Evolutionary conservation across 92 coral and sea anemone genomes (phyloP), one percentile per base, ranked within the genome.

Genomic region (Paragorgia papillata): DNA sequence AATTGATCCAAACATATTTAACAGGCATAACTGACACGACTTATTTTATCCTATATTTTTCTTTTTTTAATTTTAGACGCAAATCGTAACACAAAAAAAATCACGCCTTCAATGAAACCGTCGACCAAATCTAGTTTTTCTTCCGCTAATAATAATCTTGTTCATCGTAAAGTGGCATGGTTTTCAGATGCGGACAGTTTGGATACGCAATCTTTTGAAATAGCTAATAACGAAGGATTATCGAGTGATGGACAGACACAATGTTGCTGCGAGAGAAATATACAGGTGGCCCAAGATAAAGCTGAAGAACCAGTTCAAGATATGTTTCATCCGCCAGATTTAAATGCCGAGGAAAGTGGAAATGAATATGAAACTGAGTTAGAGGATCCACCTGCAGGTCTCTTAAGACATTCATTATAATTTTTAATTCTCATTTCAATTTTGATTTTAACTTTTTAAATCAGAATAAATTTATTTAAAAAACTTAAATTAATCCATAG

Each of bases 331-430:
- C 54, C 74, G 15, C 74, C 57, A 12, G 51, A 43, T 7, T 24
- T 67, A 26, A 19, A 5, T 26, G 31, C 21, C 24, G 74, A 67
- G 3, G 74, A 67, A 3, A 67, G 74, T 27, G 74, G 39, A 9
- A 67, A 55, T 28, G 97, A 93, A 34, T 93, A 87, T 80, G 97
- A 93, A 18, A 93, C 97, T 22, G 97, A 93, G 70, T 69, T 93
- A 29, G 97, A 93, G 31, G 91, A 90, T 44, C 91, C 88, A 26
- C 87, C 85, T 32, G 91, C 97, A 88, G 93, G 96, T 93, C 39
- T 9, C 32, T 43, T 6, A 12, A 27, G 30, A 2, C 44, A 7
- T 68, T 44, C 31, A 51, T 13, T 1, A 22, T 14, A 1, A 2
- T n/a, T 1, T 37, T 14, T 17, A 21, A 19, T 18, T 66, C 27